Evolutionary conservation across 2,797 vertebrate genomes (phyloP).

Genomic region (Poecilia picta): DNA sequence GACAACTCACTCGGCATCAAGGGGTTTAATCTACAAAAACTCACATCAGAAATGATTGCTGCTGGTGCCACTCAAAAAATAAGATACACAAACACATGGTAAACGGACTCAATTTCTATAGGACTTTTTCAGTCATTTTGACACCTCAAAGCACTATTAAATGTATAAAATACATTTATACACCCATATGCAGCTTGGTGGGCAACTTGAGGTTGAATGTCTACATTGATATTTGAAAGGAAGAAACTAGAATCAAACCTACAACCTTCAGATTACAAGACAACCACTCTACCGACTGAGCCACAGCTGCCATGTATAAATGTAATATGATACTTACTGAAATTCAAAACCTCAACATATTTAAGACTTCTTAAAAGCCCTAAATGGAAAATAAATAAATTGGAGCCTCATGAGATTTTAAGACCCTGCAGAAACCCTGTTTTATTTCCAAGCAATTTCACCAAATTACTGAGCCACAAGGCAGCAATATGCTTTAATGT

Average conservation of each 20-base stretch:
- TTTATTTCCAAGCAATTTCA: slow-evolving; percentile 30
- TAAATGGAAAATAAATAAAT: neutral
- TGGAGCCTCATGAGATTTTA: neutral
- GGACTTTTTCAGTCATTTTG: too few relatives aligned
- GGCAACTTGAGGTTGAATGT: too few relatives aligned
- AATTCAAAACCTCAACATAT: neutral
- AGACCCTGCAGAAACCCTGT: neutral
- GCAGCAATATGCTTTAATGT: slow-evolving; percentile 53
- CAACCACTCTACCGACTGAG: too few relatives aligned
- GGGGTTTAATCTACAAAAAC: neutral
- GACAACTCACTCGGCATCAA: neutral
- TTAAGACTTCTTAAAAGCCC: neutral
- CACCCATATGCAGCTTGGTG: too few relatives aligned
- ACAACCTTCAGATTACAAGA: too few relatives aligned
- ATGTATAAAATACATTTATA: too few relatives aligned
- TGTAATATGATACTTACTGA: neutral
- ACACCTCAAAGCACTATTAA: too few relatives aligned
- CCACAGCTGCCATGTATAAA: neutral
- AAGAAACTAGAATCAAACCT: too few relatives aligned
- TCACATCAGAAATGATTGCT: neutral
- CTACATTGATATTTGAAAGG: too few relatives aligned
- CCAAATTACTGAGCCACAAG: slow-evolving; percentile 39
- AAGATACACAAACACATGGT: too few relatives aligned
- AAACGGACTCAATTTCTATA: too few relatives aligned
- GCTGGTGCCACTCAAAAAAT: neutral